Base-by-base conservation (phyloP, 2,888 invertebrate genomes). In the Rotaria sp. region DNA sequence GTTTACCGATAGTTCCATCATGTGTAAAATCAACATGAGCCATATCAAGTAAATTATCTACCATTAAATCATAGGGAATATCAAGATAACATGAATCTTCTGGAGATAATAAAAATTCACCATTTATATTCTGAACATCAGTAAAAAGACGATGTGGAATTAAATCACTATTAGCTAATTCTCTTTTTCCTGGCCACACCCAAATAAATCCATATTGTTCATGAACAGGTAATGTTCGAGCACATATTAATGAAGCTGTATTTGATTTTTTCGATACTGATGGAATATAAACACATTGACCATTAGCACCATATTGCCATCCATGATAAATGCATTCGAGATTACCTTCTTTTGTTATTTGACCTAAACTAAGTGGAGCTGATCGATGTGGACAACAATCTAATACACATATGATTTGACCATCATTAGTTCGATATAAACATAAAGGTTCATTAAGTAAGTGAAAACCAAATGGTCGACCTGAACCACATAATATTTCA, bases 11-110 rank as follows among this genome's bases (percentile, higher is more conserved):
- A 45, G 45, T 38, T 10, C 75, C 75, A 75, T 75, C 75, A 41
- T 75, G 75, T 21, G 75, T 75, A 75, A 75, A 75, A 75, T 75
- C 75, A 26, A 75, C 15, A 75, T 75, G 75, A 24, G 75, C 75
- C 10, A 75, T 3, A 26, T 75, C 75, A 10, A 75, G 41, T 21
- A 75, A 30, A 41, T 75, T 75, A 41, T 75, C 75, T n/a, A 45
- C 75, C 75, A 75, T 75, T 41, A 75, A 41, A 45, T 75, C 75
- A 45, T 75, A 75, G 5, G 38, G 41, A 41, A 75, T 75, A 45
- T 75, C 75, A 24, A 75, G 45, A 38, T 41, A 26, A 26, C 38
- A 26, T 24, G 38, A 26, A 26, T 24, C 41, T 75, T 75, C 75
- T 75, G 75, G 41, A 26, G 75, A 38, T n/a, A 75, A 21, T 41